Conservation (phyloP, 2,888 invertebrate genomes). For the Drosophila anomalata region DNA sequence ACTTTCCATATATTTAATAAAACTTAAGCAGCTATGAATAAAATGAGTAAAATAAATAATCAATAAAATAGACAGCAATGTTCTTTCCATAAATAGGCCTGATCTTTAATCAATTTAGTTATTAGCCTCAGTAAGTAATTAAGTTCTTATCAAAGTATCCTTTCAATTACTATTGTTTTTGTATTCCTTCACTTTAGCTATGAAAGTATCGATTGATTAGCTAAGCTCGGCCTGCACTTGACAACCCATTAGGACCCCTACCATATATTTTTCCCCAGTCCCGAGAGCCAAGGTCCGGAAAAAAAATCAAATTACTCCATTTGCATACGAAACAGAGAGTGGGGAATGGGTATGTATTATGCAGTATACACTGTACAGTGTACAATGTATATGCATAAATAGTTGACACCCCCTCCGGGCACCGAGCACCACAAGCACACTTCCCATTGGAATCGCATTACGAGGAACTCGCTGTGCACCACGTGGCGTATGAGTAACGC, state of each 20-base stretch:
- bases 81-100: too few relatives aligned
- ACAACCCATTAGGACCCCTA: slow-evolving; percentile 25
- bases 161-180: not conserved
- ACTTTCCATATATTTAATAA: too few relatives aligned
- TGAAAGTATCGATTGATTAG: slow-evolving; percentile 30
- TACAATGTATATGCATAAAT: slow-evolving; percentile 27
- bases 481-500: slow-evolving; percentile 72
- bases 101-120: too few relatives aligned
- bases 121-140: too few relatives aligned
- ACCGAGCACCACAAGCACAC: not conserved
- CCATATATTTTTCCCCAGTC: not conserved
- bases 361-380: slow-evolving; percentile 9
- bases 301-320: slow-evolving; percentile 63
- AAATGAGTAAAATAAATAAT: too few relatives aligned
- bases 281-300: slow-evolving; percentile 23
- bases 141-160: not conserved
- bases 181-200: not conserved
- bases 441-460: slow-evolving; percentile 27
- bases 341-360: slow-evolving; percentile 17
- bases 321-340: slow-evolving; percentile 44
- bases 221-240: slow-evolving; percentile 22
- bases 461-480: slow-evolving; percentile 45
- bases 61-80: too few relatives aligned
- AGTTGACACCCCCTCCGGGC: slow-evolving; percentile 2
- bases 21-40: too few relatives aligned